Conservation (phyloP, 1,140 invertebrate genomes). For the Panagrolaimus sp. region DNA sequence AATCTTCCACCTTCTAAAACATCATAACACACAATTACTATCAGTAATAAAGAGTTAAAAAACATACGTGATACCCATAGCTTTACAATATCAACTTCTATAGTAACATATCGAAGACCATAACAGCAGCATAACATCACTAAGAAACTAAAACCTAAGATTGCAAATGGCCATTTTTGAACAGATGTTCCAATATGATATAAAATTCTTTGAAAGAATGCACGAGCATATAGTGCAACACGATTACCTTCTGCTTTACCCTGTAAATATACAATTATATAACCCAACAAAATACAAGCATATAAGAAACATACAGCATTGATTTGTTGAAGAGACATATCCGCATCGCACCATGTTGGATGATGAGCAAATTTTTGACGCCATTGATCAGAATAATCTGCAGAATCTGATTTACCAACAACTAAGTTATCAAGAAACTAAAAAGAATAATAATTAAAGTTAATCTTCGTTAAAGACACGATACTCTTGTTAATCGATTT, state of each 20-base stretch:
- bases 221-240: slow-evolving; percentile 50
- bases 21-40: no score
- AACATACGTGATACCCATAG: slow-evolving; percentile 56
- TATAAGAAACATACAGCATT: slow-evolving; percentile 36
- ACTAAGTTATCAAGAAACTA: slow-evolving; percentile 48
- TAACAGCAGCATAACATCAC: slow-evolving; percentile 41
- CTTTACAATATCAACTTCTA: slow-evolving; percentile 57
- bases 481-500: no score
- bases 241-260: slow-evolving; percentile 50
- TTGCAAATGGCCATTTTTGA: slow-evolving; percentile 41
- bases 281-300: background rate
- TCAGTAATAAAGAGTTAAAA: slow-evolving; percentile 4
- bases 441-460: slow-evolving; percentile 20
- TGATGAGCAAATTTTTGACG: slow-evolving; percentile 52
- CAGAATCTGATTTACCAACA: slow-evolving; percentile 52
- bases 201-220: slow-evolving; percentile 50
- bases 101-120: slow-evolving; percentile 49
- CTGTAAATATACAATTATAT: slow-evolving; percentile 31
- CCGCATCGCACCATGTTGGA: slow-evolving; percentile 58
- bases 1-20: slow-evolving; percentile 56
- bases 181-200: slow-evolving; percentile 47
- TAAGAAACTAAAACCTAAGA: slow-evolving; percentile 40
- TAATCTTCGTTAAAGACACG: no score
- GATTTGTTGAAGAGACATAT: slow-evolving; percentile 56
- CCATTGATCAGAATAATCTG: slow-evolving; percentile 51